Evolutionary conservation across 2,888 invertebrate species (phyloP).

Genomic region (Pimpla rufipes): DNA sequence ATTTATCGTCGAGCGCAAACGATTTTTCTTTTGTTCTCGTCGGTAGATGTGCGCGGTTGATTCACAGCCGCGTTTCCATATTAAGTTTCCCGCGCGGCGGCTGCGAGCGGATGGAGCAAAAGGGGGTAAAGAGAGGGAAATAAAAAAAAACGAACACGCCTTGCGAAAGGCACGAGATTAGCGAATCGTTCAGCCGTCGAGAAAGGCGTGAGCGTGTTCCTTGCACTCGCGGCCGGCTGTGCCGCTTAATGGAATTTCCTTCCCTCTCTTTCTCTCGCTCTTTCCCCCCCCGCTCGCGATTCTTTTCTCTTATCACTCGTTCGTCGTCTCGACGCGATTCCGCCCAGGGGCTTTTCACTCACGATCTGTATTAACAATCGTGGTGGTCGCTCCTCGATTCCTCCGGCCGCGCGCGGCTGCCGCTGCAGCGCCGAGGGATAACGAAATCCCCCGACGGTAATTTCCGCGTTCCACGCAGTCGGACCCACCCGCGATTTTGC

Average conservation of each 20-base stretch:
- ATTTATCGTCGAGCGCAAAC: slow-evolving; percentile 8
- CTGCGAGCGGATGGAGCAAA: too few relatives aligned
- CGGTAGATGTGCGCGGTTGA: slow-evolving; percentile 12
- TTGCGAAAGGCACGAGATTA: slow-evolving; percentile 48
- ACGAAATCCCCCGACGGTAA: slow-evolving; percentile 33
- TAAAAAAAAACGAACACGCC: slow-evolving; percentile 42
- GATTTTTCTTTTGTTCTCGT: slow-evolving; percentile 1
- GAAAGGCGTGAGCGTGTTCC: slow-evolving; percentile 72
- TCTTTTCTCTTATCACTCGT: slow-evolving; percentile 44
- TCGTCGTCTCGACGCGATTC: slow-evolving; percentile 52
- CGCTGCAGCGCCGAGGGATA: slow-evolving; percentile 4
- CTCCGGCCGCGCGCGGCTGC: not conserved
- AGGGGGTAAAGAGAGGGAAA: slow-evolving; percentile 14
- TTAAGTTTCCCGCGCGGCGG: slow-evolving; percentile 13
- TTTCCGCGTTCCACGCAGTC: slow-evolving; percentile 51
- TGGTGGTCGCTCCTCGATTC: slow-evolving; percentile 68
- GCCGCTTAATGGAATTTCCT: slow-evolving; percentile 39
- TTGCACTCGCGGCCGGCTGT: slow-evolving; percentile 9
- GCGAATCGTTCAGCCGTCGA: slow-evolving; percentile 64
- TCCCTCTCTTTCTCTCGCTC: slow-evolving; percentile 29
- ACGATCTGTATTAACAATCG: slow-evolving; percentile 76
- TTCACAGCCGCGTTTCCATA: slow-evolving; percentile 24
- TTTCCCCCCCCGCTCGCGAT: not conserved
- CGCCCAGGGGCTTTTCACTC: slow-evolving; percentile 60
- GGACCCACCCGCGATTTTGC: slow-evolving; percentile 9